Evolutionary conservation across 2,797 vertebrate species (phyloP), one percentile per base, ranked within the genome.

Genomic region (Ctenosaura bakeri): DNA sequence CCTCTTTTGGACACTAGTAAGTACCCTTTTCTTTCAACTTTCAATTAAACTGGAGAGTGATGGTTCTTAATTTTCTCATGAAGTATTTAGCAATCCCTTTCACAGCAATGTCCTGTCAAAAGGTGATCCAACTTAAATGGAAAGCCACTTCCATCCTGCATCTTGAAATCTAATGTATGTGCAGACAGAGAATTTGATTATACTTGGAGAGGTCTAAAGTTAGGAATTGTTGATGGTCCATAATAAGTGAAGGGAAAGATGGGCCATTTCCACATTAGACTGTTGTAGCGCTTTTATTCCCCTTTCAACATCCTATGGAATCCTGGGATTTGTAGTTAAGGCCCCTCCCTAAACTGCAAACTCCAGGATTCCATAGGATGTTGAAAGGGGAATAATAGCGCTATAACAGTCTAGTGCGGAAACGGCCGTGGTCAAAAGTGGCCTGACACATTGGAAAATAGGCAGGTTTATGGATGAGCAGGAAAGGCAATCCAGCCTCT

Each of bases 1-100:
- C 97, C 97, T 98, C 96, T 98, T 98, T 94, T 98, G 98, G 98
- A 98, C 98, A 83, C 96, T 98, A 91, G 98, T 98, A 96, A 98
- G 98, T 97, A 95, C 2, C 76, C 86, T 0, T 69, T 87, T 66
- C 84, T 0, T 87, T 90, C 71, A 42, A 74, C 7, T 79, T 16
- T 6, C 2, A 9, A 80, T 83, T 83, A 71, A 7, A 64, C 42
- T 77, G 59, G 73, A n/a, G 52, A 26, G 22, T 24, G 14, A 73
- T 66, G 16, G 73, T 66, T 87, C 16, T 29, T n/a, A 76, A 38
- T 69, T 59, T 52, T 56, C 24, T 50, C 20, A 35, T 64, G 80
- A 4, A n/a, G 52, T n/a, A 12, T 81, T 46, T 26, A 16, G 20
- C 14, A 12, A 59, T 78, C 59, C 24, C 26, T 16, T 42, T 42